Evolutionary conservation across 2,113 vertebrate genomes (phyloP).

Genomic region (Neopipo cinnamomea): DNA sequence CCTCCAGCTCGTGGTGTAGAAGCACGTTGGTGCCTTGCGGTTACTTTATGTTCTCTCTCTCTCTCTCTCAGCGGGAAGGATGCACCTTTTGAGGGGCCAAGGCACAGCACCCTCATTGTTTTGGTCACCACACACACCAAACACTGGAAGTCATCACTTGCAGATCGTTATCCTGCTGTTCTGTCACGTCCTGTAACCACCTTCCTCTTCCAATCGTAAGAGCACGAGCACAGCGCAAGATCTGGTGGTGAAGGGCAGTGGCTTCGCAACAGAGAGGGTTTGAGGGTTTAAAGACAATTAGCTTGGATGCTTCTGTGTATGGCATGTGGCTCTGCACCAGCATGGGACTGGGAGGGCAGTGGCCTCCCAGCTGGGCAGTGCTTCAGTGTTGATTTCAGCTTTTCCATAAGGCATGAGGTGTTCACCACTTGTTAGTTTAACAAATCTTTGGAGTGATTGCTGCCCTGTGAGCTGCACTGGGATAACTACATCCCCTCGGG

Average conservation of each 20-base stretch:
- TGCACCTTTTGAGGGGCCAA: neutral
- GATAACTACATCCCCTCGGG: neutral
- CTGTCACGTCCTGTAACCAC: neutral
- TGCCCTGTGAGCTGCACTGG: neutral
- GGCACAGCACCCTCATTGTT: neutral
- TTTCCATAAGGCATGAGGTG: neutral
- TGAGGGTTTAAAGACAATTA: neutral
- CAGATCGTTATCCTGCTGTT: neutral
- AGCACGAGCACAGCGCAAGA: neutral
- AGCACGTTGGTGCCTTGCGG: accelerated
- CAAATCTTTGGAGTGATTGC: neutral
- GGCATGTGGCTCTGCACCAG: neutral
- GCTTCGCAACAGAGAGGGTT: neutral
- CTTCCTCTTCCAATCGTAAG: neutral
- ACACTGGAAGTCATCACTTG: neutral
- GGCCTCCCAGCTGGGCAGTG: neutral
- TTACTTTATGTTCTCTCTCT: accelerated
- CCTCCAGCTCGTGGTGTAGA: neutral
- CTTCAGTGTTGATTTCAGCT: neutral
- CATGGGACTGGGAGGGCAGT: neutral
- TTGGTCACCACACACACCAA: neutral
- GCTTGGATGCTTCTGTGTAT: neutral
- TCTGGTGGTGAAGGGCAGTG: neutral
- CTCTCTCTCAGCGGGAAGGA: neutral
- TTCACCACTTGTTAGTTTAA: neutral